Percentiles rank a stretch among this genome's conserved stretches.
These are phyloP conservation scores for Catocala nupta DNA, from an alignment of 2,888 invertebrate genomes.

Conservation along the genomic window DNA sequence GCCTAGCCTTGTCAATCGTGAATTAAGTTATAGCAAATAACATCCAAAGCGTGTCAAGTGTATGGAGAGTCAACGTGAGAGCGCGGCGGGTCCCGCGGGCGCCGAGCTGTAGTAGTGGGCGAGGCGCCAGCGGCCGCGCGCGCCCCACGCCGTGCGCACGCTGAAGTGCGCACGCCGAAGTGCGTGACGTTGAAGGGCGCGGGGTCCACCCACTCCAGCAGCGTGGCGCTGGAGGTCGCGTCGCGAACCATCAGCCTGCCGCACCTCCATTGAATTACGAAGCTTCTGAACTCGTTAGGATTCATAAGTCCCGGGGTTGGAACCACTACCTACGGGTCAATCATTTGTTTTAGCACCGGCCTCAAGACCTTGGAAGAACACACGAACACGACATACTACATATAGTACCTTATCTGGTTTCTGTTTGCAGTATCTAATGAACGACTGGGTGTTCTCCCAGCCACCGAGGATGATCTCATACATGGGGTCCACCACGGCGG, in stretches of 20 bases:
- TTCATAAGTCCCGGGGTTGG: constrained; percentile 87
- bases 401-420: constrained; percentile 89
- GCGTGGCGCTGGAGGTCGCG: constrained; percentile 78
- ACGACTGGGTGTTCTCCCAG: constrained; percentile 90
- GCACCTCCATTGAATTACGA: constrained; percentile 87
- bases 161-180: constrained; percentile 89
- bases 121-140: constrained; percentile 89
- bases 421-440: constrained; percentile 88
- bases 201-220: constrained; percentile 89
- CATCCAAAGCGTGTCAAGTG: constrained; percentile 60
- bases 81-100: constrained; percentile 43
- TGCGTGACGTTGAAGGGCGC: constrained; percentile 88
- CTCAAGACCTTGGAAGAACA: constrained; percentile 40
- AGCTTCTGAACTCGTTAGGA: constrained; percentile 85
- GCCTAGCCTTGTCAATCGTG: constrained; percentile 26
- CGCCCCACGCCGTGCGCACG: constrained; percentile 90
- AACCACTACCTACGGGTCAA: constrained; percentile 83
- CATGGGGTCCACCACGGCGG: constrained; percentile 88
- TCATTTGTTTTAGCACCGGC: constrained; percentile 30
- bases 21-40: constrained; percentile 65
- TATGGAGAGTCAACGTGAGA: constrained; percentile 75
- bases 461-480: constrained; percentile 90
- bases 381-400: constrained; percentile 55
- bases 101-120: constrained; percentile 64
- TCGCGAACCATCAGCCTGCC: constrained; percentile 84